Evolutionary conservation across 2,113 vertebrate genomes (phyloP).

Genomic region (Platycercus adscitus): DNA sequence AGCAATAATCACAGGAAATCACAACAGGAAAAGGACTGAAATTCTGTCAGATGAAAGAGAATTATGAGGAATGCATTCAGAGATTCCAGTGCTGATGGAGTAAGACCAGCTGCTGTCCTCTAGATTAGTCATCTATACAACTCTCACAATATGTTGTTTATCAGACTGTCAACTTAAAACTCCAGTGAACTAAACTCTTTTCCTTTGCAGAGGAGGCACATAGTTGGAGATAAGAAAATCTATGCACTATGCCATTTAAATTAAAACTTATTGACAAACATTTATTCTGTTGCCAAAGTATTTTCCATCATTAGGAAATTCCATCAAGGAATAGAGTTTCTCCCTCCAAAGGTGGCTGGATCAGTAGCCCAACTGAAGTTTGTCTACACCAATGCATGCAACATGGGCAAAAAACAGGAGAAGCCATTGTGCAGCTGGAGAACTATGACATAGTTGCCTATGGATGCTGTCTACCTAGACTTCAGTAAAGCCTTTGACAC

Average conservation of each 20-base stretch:
- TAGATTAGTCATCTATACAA: conserved; percentile 13
- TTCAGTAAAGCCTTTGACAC: background rate
- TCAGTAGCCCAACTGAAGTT: background rate
- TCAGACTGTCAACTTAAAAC: background rate
- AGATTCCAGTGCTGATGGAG: background rate
- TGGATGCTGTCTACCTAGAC: background rate
- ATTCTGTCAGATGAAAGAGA: background rate
- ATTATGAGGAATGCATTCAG: background rate
- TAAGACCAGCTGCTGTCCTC: background rate
- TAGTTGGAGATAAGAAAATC: background rate
- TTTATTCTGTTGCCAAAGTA: background rate
- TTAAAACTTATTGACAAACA: background rate
- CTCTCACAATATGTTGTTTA: background rate
- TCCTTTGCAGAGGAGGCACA: background rate
- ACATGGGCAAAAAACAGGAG: background rate
- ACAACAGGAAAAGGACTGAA: background rate
- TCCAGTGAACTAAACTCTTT: background rate
- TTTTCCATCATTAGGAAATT: background rate
- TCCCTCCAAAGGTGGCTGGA: background rate
- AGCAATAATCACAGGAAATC: background rate
- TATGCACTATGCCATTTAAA: background rate
- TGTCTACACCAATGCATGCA: too few relatives aligned
- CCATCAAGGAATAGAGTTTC: background rate
- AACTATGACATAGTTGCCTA: background rate
- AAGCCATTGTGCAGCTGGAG: background rate